Conservation (phyloP, 2,113 vertebrate species). For the Perognathus longimembris region DNA sequence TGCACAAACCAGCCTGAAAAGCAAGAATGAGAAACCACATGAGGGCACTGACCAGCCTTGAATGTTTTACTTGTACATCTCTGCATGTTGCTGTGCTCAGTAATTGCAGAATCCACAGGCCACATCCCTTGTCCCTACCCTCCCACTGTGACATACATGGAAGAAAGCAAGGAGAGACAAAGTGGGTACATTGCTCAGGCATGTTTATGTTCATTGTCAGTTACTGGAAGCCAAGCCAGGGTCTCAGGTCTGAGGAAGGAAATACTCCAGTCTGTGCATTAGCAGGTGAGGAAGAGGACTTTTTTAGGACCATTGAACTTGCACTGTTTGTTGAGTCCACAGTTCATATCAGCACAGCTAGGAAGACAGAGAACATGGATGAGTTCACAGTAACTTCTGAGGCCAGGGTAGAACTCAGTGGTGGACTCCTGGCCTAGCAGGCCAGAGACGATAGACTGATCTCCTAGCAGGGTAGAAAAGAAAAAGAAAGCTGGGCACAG, state of each 20-base stretch:
- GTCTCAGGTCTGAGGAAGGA: constrained; percentile 12
- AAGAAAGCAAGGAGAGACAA: not conserved
- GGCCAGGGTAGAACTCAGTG: too few relatives aligned
- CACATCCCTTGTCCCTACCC: not conserved
- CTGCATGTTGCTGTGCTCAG: not conserved
- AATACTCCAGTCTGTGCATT: not conserved
- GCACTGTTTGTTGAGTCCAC: not conserved
- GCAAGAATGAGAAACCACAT: not conserved
- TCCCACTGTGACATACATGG: not conserved
- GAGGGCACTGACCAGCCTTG: not conserved
- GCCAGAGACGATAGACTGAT: not conserved
- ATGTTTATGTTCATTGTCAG: not conserved
- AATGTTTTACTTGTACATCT: constrained; percentile 20
- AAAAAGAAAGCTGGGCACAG: too few relatives aligned
- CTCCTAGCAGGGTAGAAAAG: not conserved
- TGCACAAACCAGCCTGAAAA: constrained; percentile 23
- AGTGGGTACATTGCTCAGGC: not conserved
- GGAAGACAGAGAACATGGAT: not conserved
- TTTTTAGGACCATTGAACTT: constrained; percentile 8
- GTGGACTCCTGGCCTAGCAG: not conserved
- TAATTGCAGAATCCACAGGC: constrained; percentile 22
- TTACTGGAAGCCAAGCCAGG: constrained; percentile 2
- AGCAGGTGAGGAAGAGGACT: not conserved
- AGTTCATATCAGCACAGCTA: not conserved
- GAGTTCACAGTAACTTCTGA: not conserved